Base-by-base conservation (phyloP, 1,140 invertebrate genomes). In the Apis dorsata region DNA sequence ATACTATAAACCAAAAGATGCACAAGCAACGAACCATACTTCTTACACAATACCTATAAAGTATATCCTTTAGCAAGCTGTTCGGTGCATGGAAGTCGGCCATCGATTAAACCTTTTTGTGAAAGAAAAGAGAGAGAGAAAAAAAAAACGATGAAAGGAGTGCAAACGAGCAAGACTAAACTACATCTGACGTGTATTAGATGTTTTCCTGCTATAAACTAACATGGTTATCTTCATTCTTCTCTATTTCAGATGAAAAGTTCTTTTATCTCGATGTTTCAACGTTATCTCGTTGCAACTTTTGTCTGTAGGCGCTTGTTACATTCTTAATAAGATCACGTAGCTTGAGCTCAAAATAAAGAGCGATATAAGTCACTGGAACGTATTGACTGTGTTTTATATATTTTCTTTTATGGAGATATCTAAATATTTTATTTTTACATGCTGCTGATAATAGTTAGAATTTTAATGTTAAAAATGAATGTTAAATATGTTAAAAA, bases 31-130 rank as follows among this genome's bases (percentile, higher is more conserved):
- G 63, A 24, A 60, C 51, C 62, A 44, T 17, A 55, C 49, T 83
- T 65, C 72, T 79, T 69, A 76, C 68, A 76, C 68, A 28, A 73
- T 28, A 44, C 34, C 60, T 19, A 15, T 73, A 69, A 80, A 83
- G 76, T 66, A 53, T 83, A 59, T 76, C 60, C 57, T 44, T 44
- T 44, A 44, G 44, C 65, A 71, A 85, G 59, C 55, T 72, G n/a
- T 74, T 65, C 59, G 68, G 12, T 69, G 71, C 44, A 68, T 19
- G 71, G 77, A 85, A 85, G 57, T 85, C 79, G 83, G 76, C n/a
- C 83, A 85, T 88, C 76, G 76, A 88, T 85, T 79, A 74, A 72
- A 85, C 28, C 51, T 59, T 60, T 73, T 66, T 28, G 72, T 60
- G 21, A 44, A 78, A 85, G 85, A 55, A 28, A 28, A 28, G 44